phyloP scores from a whole-genome alignment of 2,888 invertebrate genomes.

The Phyto melanocephala region DNA sequence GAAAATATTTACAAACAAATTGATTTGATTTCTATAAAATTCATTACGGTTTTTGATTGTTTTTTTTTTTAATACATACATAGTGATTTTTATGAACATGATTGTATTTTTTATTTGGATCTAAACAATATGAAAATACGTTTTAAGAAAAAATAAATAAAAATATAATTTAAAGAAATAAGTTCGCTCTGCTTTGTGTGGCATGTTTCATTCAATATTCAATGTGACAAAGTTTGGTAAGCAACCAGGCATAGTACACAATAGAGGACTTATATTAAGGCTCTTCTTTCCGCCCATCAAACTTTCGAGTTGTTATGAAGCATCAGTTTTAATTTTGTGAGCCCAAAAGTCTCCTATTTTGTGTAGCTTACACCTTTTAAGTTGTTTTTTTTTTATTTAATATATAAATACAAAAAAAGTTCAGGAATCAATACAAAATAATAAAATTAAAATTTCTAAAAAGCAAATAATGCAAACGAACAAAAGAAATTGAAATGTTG shows the following conservation, averaged over 20 bases:
- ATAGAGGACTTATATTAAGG: neutral
- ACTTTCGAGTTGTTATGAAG: neutral
- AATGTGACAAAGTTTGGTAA: constrained; percentile 28
- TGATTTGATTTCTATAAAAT: neutral
- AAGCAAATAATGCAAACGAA: constrained; percentile 43
- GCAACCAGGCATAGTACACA: neutral
- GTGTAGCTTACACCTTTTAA: neutral
- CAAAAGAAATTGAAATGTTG: neutral
- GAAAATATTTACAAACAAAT: constrained; percentile 20
- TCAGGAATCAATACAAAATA: neutral
- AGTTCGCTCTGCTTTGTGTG: constrained; percentile 68
- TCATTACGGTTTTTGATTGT: neutral
- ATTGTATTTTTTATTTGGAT: neutral
- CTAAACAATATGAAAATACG: neutral
- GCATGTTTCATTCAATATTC: constrained; percentile 45
- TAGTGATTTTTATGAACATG: constrained; percentile 32
- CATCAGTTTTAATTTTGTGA: no score
- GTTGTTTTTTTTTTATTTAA: neutral
- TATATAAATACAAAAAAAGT: constrained; percentile 17
- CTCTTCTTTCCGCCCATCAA: neutral
- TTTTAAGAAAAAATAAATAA: neutral
- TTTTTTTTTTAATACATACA: neutral
- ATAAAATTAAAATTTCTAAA: constrained; percentile 10
- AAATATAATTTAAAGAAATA: neutral
- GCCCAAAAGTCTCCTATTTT: neutral